Evolutionary conservation across 2,113 vertebrate species (phyloP).

Genomic region (Chaenocephalus aceratus): DNA sequence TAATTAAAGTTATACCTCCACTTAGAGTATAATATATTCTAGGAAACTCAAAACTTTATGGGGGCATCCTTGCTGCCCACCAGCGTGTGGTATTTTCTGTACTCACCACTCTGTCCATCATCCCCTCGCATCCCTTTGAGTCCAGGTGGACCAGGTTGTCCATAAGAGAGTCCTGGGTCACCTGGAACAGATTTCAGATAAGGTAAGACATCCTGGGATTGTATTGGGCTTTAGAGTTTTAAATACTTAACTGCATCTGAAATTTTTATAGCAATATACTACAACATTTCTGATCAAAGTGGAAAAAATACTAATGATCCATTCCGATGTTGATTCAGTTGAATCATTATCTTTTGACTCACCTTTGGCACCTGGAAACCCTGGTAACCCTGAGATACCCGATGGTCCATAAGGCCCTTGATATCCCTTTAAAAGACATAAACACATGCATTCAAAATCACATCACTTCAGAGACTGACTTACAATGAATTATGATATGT

Average conservation of each 20-base stretch:
- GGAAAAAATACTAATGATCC: not conserved
- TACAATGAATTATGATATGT: not conserved
- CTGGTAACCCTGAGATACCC: conserved; percentile 52
- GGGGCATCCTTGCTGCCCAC: too few relatives aligned
- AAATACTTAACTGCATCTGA: not conserved
- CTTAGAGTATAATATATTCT: not conserved
- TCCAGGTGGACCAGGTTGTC: conserved; percentile 63
- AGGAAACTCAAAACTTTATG: not conserved
- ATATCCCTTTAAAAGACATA: conserved; percentile 61
- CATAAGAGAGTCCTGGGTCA: conserved; percentile 47
- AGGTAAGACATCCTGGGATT: not conserved
- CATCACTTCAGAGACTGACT: not conserved
- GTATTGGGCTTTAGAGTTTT: not conserved
- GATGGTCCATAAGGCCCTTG: conserved; percentile 33
- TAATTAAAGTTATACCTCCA: not conserved
- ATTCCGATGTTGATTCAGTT: not conserved
- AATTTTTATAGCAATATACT: not conserved
- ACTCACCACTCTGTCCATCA: conserved; percentile 37
- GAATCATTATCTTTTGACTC: conserved; percentile 15
- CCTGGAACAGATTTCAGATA: conserved; percentile 48
- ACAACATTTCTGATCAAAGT: not conserved
- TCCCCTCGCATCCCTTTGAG: conserved; percentile 62
- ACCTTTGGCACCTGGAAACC: conserved; percentile 67
- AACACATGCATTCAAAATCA: not conserved
- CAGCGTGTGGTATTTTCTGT: not conserved